These are phyloP conservation scores for Parotocinclus haroldoi DNA, from an alignment of 2,797 vertebrate genomes.

Conservation along the genomic window DNA sequence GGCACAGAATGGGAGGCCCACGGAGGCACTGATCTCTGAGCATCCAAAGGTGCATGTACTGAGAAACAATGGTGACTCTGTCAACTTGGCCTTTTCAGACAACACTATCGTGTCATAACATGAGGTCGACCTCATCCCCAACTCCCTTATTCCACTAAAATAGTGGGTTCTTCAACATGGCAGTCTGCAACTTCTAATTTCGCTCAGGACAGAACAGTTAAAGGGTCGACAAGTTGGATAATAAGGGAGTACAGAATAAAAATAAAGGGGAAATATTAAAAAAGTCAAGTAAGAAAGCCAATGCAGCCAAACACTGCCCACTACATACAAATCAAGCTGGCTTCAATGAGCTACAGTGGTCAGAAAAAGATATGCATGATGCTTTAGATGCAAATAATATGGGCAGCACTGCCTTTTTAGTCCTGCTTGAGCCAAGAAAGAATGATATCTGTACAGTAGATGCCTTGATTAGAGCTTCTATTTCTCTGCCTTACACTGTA, in stretches of 20 bases:
- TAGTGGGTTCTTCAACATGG: conserved; percentile 23
- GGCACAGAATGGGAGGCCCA: conserved; percentile 78
- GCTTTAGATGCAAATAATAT: conserved; percentile 42
- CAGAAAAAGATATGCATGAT: conserved; percentile 35
- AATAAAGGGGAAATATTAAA: conserved; percentile 3
- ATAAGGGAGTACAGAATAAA: conserved; percentile 30
- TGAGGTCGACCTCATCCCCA: conserved; percentile 29
- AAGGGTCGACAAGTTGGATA: conserved; percentile 21
- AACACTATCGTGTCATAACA: conserved; percentile 76
- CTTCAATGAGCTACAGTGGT: conserved; percentile 31
- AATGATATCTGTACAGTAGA: conserved; percentile 57
- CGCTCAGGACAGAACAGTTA: conserved; percentile 44
- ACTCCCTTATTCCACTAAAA: conserved; percentile 27
- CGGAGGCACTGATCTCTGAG: conserved; percentile 67
- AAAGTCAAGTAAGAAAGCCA: conserved; percentile 20
- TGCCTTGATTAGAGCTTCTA: conserved; percentile 59
- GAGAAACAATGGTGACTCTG: conserved; percentile 75
- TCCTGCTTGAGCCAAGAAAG: conserved; percentile 63
- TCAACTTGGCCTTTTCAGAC: conserved; percentile 81
- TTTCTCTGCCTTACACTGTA: conserved; percentile 50
- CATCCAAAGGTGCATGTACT: conserved; percentile 65
- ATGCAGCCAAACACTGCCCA: conserved; percentile 32
- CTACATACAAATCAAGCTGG: conserved; percentile 5
- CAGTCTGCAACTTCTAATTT: conserved; percentile 32
- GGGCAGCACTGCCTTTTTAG: conserved; percentile 54